Percentiles rank a stretch among this genome's conserved stretches.
phyloP scores from a whole-genome alignment of 2,888 invertebrate genomes.

The Pandemis cinnamomeana region DNA sequence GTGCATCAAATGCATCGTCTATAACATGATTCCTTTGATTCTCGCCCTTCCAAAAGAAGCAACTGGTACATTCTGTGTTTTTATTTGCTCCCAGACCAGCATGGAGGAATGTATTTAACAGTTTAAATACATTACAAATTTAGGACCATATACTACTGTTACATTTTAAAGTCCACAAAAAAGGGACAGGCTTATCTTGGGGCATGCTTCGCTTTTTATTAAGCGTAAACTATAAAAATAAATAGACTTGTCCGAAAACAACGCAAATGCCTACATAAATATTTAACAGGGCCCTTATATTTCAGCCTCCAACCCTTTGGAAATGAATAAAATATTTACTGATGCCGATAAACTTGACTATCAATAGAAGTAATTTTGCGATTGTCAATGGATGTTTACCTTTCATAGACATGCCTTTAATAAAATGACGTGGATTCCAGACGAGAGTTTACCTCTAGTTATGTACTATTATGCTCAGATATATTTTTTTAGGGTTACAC shows the following conservation, averaged over 20 bases:
- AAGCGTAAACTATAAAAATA: background rate
- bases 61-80: no score
- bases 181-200: background rate
- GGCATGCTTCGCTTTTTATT: background rate
- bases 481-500: background rate
- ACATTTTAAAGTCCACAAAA: background rate
- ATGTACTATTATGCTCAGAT: no score
- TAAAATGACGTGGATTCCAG: background rate
- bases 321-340: constrained; percentile 29
- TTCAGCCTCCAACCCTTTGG: constrained; percentile 20
- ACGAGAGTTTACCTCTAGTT: background rate
- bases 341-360: constrained; percentile 12
- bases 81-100: no score
- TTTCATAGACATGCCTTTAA: background rate
- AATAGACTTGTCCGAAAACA: background rate
- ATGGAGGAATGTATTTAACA: no score
- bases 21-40: no score
- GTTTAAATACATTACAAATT: no score
- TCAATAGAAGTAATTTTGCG: constrained; percentile 4
- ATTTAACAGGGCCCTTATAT: constrained; percentile 20
- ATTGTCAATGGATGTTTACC: background rate
- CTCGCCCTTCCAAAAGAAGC: no score
- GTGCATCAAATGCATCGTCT: no score
- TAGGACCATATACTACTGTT: no score
- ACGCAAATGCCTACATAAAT: constrained; percentile 11